Conservation (phyloP, 2,797 vertebrate species). For the Mycteria americana region DNA sequence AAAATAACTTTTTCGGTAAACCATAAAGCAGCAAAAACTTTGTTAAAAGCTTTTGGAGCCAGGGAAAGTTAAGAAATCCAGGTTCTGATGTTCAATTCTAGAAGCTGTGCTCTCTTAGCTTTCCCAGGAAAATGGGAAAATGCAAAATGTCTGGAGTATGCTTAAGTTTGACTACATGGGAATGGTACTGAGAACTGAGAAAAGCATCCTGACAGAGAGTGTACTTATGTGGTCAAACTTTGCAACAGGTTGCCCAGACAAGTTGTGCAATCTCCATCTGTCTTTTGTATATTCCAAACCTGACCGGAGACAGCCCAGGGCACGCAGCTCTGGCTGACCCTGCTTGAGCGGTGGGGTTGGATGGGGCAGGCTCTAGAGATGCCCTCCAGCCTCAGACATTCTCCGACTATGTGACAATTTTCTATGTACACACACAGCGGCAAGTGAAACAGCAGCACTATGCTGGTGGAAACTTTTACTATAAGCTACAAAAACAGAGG, state of each 20-base stretch:
- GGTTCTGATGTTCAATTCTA: not conserved
- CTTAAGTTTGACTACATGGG: no score
- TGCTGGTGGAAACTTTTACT: not conserved
- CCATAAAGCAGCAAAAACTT: not conserved
- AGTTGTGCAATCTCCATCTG: not conserved
- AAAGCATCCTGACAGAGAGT: not conserved
- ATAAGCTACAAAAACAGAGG: not conserved
- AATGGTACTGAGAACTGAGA: not conserved
- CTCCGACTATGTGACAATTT: not conserved
- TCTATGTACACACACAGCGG: not conserved
- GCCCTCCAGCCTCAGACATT: not conserved
- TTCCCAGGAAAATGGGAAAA: not conserved
- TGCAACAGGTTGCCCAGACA: not conserved
- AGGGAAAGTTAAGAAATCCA: not conserved
- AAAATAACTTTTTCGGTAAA: not conserved
- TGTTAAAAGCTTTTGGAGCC: not conserved
- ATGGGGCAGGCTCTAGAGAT: not conserved
- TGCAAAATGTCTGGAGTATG: no score
- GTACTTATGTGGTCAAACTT: not conserved
- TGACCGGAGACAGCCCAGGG: rapidly evolving
- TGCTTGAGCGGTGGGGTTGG: not conserved
- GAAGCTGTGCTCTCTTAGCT: not conserved
- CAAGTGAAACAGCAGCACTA: not conserved
- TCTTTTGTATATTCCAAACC: not conserved
- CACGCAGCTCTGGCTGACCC: not conserved